Evolutionary conservation across 2,888 invertebrate genomes (phyloP), one percentile per base, ranked within the genome.

Genomic region (Ormyrus pomaceus): DNA sequence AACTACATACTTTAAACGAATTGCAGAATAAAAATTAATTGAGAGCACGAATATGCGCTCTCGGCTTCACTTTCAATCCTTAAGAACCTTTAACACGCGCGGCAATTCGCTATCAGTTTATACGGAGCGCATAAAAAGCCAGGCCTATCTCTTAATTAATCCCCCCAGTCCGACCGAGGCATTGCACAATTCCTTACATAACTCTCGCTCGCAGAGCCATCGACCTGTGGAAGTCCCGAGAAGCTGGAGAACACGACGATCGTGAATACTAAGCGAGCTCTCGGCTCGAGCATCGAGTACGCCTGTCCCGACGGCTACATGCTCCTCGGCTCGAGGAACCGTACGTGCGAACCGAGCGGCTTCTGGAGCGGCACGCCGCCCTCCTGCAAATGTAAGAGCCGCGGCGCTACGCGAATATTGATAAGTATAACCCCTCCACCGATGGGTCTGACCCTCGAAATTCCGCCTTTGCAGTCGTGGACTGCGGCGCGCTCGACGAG

Each of bases 141-240:
- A n/a, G 58, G 58, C 48, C 64, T 19, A 48, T 46, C 9, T 5
- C 6, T 10, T 61, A 6, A 6, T 34, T 48, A 58, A 56, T 6
- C 6, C 45, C 45, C n/a, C 10, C 3, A 6, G n/a, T 11, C 19
- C 8, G 0, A 34, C 1, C 19, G 6, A 51, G 51, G 6, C 50
- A n/a, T 19, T 66, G 10, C 19, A 11, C 9, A 66, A 13, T 51
- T 4, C 34, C 34, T 34, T 34, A 34, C 34, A 2, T 34, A 66
- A 48, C 53, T 48, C n/a, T 45, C 10, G 19, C 13, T 53, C 10
- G 10, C 56, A 82, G 97, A 94, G 83, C 97, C 97, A 0, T 93
- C 95, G 4, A 93, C 95, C 0, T 98, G 98, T 87, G 97, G 98
- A 11, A 97, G 96, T 87, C 97, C 98, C 0, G 97, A 97, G 87